phyloP scores from a whole-genome alignment of 2,113 vertebrate species.

The Lepidothrix coronata region DNA sequence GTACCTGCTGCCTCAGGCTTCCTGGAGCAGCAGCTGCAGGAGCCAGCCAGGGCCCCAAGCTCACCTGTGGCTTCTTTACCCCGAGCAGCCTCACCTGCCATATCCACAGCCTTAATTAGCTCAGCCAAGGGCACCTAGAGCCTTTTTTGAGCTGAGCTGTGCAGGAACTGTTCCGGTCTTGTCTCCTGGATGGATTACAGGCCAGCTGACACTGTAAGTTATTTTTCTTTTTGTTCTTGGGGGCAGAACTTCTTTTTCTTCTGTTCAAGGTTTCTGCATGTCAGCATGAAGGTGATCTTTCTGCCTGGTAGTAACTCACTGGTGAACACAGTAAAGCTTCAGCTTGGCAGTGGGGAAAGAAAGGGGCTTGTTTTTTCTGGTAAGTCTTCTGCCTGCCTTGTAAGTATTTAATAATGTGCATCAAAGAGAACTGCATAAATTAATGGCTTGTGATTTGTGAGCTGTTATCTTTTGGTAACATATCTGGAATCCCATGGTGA shows the following conservation, averaged over 20 bases:
- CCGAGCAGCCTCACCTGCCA: not conserved
- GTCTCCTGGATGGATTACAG: not conserved
- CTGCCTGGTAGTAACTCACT: not conserved
- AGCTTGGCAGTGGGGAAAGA: not conserved
- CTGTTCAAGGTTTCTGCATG: not conserved
- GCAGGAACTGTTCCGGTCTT: fast-evolving
- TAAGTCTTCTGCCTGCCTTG: not conserved
- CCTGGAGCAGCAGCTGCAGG: not conserved
- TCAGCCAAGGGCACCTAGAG: not conserved
- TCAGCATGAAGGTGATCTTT: not conserved
- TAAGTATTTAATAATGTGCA: not conserved
- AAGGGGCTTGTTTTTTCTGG: not conserved
- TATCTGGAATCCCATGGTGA: not conserved
- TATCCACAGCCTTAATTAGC: not conserved
- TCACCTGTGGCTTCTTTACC: not conserved
- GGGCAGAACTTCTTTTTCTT: not conserved
- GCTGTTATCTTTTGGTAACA: not conserved
- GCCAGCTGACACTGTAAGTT: not conserved
- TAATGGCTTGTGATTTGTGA: not conserved
- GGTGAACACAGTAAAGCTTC: not conserved
- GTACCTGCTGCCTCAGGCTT: not conserved
- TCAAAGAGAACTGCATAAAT: not conserved
- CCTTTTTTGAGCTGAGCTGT: not conserved
- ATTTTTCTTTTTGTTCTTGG: not conserved
- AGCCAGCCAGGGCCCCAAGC: not conserved